These are phyloP conservation scores for Diplazon laetatorius DNA, from an alignment of 2,888 invertebrate genomes.

Conservation along the genomic window DNA sequence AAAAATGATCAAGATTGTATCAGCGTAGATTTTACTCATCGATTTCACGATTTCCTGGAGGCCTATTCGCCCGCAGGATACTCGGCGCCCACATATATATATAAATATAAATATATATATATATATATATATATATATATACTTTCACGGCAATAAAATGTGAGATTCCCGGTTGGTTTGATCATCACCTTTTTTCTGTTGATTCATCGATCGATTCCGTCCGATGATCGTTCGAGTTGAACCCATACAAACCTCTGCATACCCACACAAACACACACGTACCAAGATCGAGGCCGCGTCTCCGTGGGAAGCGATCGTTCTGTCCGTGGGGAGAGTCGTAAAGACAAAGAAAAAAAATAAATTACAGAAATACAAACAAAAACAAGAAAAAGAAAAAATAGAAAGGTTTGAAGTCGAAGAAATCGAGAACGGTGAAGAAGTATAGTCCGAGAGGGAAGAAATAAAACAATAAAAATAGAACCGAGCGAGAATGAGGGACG, in stretches of 20 bases:
- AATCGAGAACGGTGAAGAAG: conserved; percentile 57
- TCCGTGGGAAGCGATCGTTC: conserved; percentile 76
- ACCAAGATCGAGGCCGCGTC: conserved; percentile 55
- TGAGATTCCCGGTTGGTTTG: conserved; percentile 54
- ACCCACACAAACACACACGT: conserved; percentile 12
- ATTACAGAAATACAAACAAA: conserved; percentile 66
- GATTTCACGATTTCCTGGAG: not conserved
- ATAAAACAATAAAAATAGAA: conserved; percentile 73
- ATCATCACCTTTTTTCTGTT: conserved; percentile 54
- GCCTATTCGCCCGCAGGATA: not conserved
- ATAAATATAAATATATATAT: no score
- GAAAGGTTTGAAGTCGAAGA: conserved; percentile 59
- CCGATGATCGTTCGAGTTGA: conserved; percentile 49
- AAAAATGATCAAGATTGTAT: not conserved
- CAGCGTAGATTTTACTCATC: not conserved
- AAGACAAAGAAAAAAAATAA: conserved; percentile 75
- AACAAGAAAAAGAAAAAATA: conserved; percentile 69
- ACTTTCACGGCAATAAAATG: conserved; percentile 22
- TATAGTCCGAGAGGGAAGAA: conserved; percentile 50
- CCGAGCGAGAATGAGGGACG: conserved; percentile 68
- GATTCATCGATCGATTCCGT: conserved; percentile 65
- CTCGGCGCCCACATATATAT: not conserved
- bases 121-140: no score
- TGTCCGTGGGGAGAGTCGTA: conserved; percentile 72
- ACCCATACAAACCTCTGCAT: no score